Evolutionary conservation across 2,797 vertebrate genomes (phyloP).

Genomic region (Eidolon dupreanum): DNA sequence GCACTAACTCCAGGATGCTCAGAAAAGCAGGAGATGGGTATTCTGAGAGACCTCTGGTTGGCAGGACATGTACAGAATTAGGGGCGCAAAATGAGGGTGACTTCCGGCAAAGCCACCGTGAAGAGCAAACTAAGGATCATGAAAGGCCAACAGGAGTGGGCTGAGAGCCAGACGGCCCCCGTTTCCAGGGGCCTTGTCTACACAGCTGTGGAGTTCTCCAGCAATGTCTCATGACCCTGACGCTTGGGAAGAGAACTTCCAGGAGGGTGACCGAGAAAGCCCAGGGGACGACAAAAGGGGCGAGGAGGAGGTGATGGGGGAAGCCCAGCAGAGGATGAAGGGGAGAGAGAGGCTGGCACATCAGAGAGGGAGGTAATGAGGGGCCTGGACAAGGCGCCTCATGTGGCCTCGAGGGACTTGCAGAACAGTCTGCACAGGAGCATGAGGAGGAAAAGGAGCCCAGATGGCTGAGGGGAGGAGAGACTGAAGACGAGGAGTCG

Average conservation of each 20-base stretch:
- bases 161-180: too few relatives aligned
- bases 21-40: neutral
- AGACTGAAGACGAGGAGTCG: neutral
- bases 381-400: neutral
- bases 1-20: neutral
- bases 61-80: neutral
- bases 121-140: neutral
- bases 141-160: fast-evolving
- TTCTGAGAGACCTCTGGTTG: neutral
- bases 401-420: neutral
- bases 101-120: neutral
- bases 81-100: neutral
- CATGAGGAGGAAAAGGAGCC: neutral
- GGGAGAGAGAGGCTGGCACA: neutral
- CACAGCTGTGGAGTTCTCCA: neutral
- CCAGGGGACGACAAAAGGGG: fast-evolving
- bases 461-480: neutral
- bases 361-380: neutral
- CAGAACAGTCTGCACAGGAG: neutral
- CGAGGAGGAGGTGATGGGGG: too few relatives aligned
- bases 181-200: fast-evolving
- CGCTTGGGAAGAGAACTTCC: neutral
- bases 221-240: fast-evolving
- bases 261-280: neutral
- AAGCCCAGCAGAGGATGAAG: neutral